These are phyloP conservation scores for Anabacerthia variegaticeps DNA, from an alignment of 2,797 vertebrate genomes.

Conservation along the genomic window DNA sequence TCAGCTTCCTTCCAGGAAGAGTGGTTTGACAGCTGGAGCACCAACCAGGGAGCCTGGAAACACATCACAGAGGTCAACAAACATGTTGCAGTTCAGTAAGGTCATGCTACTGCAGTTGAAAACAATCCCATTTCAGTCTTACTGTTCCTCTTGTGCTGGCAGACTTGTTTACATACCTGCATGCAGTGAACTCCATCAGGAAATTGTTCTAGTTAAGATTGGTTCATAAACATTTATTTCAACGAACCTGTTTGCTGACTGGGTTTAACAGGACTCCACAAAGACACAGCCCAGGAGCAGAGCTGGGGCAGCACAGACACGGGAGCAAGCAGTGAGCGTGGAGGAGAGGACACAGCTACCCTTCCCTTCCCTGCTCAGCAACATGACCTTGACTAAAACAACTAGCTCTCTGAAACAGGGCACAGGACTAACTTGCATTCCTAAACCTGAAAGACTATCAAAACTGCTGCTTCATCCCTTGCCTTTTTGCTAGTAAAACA, in stretches of 20 bases:
- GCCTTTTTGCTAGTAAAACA: background rate
- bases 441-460: background rate
- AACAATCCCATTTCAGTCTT: background rate
- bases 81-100: background rate
- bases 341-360: background rate
- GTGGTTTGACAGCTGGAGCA: background rate
- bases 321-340: background rate
- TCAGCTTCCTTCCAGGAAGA: background rate
- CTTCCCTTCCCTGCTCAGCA: background rate
- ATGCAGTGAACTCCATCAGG: background rate
- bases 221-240: background rate
- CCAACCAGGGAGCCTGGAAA: background rate
- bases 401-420: background rate
- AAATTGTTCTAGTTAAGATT: background rate
- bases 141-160: background rate
- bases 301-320: fast-evolving
- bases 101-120: background rate
- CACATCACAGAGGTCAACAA: background rate
- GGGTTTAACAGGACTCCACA: background rate
- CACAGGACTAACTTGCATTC: background rate
- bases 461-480: background rate
- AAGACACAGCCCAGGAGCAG: background rate
- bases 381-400: background rate
- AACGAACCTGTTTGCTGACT: background rate
- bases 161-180: slow-evolving; percentile 4